Conservation (phyloP, 2,888 invertebrate species). For the Nesidiocoris tenuis region DNA sequence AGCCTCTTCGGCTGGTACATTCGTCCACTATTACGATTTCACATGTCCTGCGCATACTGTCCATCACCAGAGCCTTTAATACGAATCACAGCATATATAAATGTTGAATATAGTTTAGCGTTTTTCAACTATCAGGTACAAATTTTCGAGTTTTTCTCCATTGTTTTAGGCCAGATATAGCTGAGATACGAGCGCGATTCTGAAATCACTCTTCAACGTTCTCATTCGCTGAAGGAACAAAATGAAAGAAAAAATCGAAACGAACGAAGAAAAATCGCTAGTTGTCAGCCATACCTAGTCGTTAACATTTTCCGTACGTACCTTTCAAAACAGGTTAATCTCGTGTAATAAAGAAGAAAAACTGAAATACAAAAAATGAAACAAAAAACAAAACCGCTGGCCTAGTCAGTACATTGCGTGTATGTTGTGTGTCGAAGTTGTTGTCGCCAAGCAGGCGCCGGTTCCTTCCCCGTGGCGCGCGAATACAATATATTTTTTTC, state of each 20-base stretch:
- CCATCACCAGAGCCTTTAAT: neutral
- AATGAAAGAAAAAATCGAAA: too few relatives aligned
- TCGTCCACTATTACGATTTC: neutral
- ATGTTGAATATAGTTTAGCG: too few relatives aligned
- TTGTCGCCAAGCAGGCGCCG: slow-evolving; percentile 34
- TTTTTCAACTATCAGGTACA: too few relatives aligned
- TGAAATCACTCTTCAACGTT: too few relatives aligned
- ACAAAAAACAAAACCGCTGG: slow-evolving; percentile 26
- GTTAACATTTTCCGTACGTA: too few relatives aligned
- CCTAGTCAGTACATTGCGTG: slow-evolving; percentile 38
- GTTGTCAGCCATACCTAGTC: too few relatives aligned
- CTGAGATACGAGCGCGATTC: too few relatives aligned
- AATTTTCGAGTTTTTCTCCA: too few relatives aligned
- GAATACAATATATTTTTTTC: slow-evolving; percentile 41
- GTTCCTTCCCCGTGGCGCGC: slow-evolving; percentile 31
- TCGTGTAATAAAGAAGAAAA: slow-evolving; percentile 15
- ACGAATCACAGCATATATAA: too few relatives aligned
- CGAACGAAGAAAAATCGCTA: neutral
- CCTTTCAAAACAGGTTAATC: slow-evolving; percentile 1
- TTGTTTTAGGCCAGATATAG: too few relatives aligned
- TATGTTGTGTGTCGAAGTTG: slow-evolving; percentile 31
- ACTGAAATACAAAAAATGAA: slow-evolving; percentile 6
- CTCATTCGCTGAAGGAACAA: too few relatives aligned
- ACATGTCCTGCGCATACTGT: neutral
- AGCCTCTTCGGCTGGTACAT: neutral